A percentile compares a stretch with the other conserved stretches of the same genome.
Conservation (phyloP, 2,888 invertebrate species). For the Melieria omissa region DNA sequence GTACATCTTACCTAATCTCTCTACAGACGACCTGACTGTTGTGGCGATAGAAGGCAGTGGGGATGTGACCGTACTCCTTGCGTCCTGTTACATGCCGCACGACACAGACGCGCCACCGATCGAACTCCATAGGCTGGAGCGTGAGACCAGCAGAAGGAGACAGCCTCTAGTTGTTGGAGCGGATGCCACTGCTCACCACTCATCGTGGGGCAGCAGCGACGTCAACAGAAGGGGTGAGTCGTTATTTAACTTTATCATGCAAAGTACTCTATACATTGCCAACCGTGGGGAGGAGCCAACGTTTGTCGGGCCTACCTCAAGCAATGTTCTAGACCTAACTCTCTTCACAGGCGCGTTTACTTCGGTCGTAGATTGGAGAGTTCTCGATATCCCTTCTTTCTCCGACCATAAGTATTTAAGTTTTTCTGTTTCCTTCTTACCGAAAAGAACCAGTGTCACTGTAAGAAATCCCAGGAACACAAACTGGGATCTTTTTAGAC, state of each 20-base stretch:
- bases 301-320: neutral
- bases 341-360: neutral
- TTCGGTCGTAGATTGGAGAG: too few species aligned
- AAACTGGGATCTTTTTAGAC: too few species aligned
- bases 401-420: too few species aligned
- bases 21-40: conserved; percentile 8
- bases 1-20: conserved; percentile 6
- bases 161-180: neutral
- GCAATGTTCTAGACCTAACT: neutral
- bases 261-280: neutral
- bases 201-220: neutral
- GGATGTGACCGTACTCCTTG: neutral
- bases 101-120: neutral
- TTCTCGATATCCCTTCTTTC: too few species aligned
- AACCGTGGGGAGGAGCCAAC: neutral
- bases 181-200: neutral
- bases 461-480: too few species aligned
- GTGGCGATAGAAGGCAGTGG: neutral
- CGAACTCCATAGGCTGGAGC: conserved; percentile 3
- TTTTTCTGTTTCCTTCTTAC: too few species aligned
- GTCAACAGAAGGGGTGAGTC: neutral
- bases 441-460: too few species aligned
- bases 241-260: neutral
- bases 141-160: neutral
- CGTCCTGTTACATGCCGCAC: conserved; percentile 10